Evolutionary conservation across 2,888 invertebrate genomes (phyloP), one percentile per base, ranked within the genome.

Genomic region (Volucella inanis): DNA sequence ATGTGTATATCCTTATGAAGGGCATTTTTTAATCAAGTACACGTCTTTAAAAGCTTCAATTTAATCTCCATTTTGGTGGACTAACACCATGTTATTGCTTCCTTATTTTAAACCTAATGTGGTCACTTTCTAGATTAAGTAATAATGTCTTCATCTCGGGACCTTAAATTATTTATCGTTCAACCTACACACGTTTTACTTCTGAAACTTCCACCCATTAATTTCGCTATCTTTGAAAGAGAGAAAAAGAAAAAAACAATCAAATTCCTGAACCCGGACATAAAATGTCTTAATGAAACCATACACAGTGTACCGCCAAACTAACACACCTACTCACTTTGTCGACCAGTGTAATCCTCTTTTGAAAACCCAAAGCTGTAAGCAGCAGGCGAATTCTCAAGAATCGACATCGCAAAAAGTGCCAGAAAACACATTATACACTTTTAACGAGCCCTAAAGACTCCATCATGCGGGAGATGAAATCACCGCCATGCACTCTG

Each of bases 371-470:
- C 31, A 39, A 31, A 31, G 31, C 31, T 6, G 6, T 31, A 31
- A 31, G 31, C 31, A 31, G 6, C 31, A 31, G 31, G 14, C 45
- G 4, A 6, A 8, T 43, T 15, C 39, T 59, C 11, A 49, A 18
- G 49, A 61, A 61, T 31, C 59, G 22, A 39, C 39, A 50, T 61
- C 6, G 41, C 43, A 77, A 77, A 62, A 64, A 74, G 61, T 50
- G 55, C 71, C 71, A 62, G 14, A 71, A 77, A 67, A 65, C 54
- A 72, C 82, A 82, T 78, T 82, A 78, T 77, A 77, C 72, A 72
- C 65, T 82, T 82, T 82, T 79, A 82, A 82, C 61, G 82, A 82
- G 67, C 52, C 70, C 71, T 76, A 38, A 67, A 54, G 62, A 64
- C 55, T 61, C 57, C 22, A 59, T 64, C 41, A 18, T 65, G 41